Evolutionary conservation across 1,140 invertebrate genomes (phyloP), one percentile per base, ranked within the genome.

Genomic region (Ctenoplectra terminalis): DNA sequence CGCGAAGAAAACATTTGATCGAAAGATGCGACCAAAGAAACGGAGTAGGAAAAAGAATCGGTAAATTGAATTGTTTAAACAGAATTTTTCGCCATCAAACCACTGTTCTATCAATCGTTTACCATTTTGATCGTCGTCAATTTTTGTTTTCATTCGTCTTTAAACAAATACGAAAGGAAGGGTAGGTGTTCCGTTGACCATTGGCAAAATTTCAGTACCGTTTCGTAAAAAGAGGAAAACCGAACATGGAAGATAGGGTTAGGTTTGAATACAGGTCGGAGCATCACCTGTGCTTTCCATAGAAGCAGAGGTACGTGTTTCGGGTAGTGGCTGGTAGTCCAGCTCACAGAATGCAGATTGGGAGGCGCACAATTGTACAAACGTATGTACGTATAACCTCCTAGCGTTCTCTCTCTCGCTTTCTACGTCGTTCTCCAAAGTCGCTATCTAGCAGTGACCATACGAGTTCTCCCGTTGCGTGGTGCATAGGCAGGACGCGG

Each of bases 321-420:
- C 72, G 71, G 54, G 37, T 52, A 75, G 60, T 43, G 61, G 61
- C 40, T 23, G 40, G 72, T 29, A 43, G 73, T 61, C 52, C 43
- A 17, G 40, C 50, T 71, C 43, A 23, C 70, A 85, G 75, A 87
- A 87, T 87, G 78, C 60, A 86, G 82, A 89, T n/a, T 85, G 79
- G 80, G 54, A 54, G 60, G 50, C 69, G 69, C 34, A 61, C 78
- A 81, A 88, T 89, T 85, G 82, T 80, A 67, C 48, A 34, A 78
- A 61, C 77, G 54, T 74, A 61, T 63, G 80, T 70, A 75, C n/a
- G 37, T 40, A 50, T 50, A 48, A 80, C 73, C 67, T 46, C 48
- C 34, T 17, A 1, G 2, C n/a, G 13, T 34, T 54, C 69, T 67
- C 34, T 43, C 67, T 63, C 58, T n/a, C 15, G 31, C 46, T 71